These are phyloP conservation scores for Falco naumanni DNA, from an alignment of 2,797 vertebrate genomes.

Conservation along the genomic window DNA sequence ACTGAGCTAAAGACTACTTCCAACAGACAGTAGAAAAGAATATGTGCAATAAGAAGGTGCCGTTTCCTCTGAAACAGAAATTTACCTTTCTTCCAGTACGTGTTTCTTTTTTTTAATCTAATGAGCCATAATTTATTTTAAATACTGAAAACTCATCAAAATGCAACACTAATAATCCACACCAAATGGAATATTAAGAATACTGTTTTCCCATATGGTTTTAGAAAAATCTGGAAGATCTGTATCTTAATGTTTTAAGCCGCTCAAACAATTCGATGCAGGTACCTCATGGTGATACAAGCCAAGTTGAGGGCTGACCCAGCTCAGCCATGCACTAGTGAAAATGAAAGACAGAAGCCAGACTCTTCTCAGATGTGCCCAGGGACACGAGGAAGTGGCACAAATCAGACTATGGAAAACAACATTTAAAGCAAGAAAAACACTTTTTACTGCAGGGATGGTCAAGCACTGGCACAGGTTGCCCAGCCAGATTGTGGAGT, in stretches of 20 bases:
- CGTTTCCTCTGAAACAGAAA: background rate
- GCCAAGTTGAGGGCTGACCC: background rate
- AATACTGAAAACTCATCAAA: background rate
- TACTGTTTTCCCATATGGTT: background rate
- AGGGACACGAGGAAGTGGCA: background rate
- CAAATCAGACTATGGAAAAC: background rate
- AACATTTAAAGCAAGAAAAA: background rate
- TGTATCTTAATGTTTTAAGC: background rate
- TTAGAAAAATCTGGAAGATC: background rate
- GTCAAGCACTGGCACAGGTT: background rate
- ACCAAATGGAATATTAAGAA: background rate
- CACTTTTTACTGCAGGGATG: rapidly evolving
- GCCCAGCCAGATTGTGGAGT: background rate
- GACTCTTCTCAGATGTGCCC: background rate
- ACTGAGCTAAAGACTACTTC: background rate
- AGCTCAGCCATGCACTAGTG: background rate
- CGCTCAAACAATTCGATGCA: background rate
- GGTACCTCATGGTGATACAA: background rate
- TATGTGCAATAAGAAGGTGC: background rate
- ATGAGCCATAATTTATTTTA: background rate
- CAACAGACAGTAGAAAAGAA: background rate
- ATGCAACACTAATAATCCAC: background rate
- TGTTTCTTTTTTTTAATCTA: background rate
- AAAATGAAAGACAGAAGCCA: background rate
- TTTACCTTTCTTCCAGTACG: background rate